phyloP scores from a whole-genome alignment of 2,888 invertebrate genomes.

The Stictocephala bisonia region DNA sequence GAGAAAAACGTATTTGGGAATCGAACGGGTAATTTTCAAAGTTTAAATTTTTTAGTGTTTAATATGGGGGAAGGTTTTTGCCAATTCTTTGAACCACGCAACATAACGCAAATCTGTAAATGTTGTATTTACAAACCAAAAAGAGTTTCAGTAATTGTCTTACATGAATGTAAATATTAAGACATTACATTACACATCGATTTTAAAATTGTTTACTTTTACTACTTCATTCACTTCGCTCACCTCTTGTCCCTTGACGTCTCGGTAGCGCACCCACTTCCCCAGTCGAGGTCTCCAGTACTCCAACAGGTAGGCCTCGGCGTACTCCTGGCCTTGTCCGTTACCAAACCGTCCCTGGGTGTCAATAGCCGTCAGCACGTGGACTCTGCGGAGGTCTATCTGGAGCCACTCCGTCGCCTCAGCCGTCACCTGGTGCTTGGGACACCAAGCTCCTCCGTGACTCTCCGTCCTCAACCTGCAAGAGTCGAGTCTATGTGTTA shows the following conservation, averaged over 20 bases:
- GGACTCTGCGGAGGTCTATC: slow-evolving; percentile 80
- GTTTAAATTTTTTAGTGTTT: too few species aligned
- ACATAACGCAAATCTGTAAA: neutral
- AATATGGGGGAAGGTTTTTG: too few species aligned
- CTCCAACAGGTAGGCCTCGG: slow-evolving; percentile 85
- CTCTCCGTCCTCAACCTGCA: slow-evolving; percentile 83
- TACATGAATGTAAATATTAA: slow-evolving; percentile 26
- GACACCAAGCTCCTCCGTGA: slow-evolving; percentile 96
- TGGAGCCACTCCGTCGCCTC: slow-evolving; percentile 83
- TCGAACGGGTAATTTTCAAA: too few species aligned
- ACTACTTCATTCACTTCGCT: slow-evolving; percentile 57
- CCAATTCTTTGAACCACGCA: too few species aligned
- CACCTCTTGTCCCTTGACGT: slow-evolving; percentile 82
- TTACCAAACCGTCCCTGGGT: slow-evolving; percentile 94
- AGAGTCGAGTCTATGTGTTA: too few species aligned
- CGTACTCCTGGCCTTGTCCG: slow-evolving; percentile 88
- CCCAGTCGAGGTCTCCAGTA: slow-evolving; percentile 84
- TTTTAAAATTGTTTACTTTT: neutral
- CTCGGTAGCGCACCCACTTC: slow-evolving; percentile 85
- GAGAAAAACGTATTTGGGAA: too few species aligned
- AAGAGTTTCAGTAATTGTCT: slow-evolving; percentile 48
- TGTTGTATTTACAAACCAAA: slow-evolving; percentile 45
- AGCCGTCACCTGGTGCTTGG: slow-evolving; percentile 80
- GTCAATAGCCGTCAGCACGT: slow-evolving; percentile 83
- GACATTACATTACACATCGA: neutral